Conservation (phyloP, 2,888 invertebrate genomes). For the Cancer borealis region DNA sequence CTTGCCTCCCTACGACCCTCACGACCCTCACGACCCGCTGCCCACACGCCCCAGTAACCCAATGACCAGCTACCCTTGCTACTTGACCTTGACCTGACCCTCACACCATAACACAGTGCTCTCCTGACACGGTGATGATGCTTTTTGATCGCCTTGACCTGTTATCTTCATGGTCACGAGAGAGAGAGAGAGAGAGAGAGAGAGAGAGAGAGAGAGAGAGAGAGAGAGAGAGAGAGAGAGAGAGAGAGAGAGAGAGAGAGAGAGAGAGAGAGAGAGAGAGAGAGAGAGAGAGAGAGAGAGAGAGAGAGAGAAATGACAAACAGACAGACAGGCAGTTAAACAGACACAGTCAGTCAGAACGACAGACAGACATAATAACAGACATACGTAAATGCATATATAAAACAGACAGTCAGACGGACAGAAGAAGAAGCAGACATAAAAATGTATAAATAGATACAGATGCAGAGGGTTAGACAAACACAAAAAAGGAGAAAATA, state of each 20-base stretch:
- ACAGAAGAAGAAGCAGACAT: background rate
- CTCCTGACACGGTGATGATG: background rate
- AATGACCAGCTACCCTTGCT: background rate
- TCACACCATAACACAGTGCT: background rate
- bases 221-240: slow-evolving; percentile 40
- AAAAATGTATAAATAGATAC: background rate
- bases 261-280: slow-evolving; percentile 37
- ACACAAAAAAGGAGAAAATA: background rate
- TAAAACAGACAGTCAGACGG: background rate
- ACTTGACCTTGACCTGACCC: background rate
- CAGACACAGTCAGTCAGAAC: no score
- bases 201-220: slow-evolving; percentile 40
- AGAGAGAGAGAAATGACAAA: background rate
- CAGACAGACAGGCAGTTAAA: background rate
- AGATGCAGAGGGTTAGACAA: background rate
- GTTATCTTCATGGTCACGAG: background rate
- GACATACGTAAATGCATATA: background rate
- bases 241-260: slow-evolving; percentile 33
- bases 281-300: slow-evolving; percentile 40
- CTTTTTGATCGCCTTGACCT: background rate
- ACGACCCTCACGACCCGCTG: background rate
- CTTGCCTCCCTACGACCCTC: background rate
- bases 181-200: slow-evolving; percentile 35
- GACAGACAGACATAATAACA: no score
- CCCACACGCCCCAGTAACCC: background rate